Evolutionary conservation across 2,113 vertebrate genomes (phyloP).

Genomic region (Empidonax alnorum): DNA sequence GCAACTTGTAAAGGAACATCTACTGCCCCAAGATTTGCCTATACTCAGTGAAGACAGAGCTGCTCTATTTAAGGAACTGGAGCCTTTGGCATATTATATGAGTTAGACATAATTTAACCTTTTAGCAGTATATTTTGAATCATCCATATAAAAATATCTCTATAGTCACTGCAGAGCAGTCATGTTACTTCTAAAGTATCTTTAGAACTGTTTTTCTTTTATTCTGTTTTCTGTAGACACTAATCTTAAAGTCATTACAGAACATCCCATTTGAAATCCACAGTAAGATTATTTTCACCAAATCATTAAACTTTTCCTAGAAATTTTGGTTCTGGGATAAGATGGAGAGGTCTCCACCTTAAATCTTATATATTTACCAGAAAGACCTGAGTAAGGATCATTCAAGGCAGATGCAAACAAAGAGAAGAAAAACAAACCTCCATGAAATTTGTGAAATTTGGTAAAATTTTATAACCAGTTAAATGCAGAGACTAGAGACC

Average conservation of each 20-base stretch:
- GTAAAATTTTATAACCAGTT: not conserved
- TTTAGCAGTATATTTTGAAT: not conserved
- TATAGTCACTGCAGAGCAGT: not conserved
- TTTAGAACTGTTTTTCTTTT: not conserved
- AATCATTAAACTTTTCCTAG: not conserved
- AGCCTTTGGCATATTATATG: not conserved
- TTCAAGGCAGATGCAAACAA: not conserved
- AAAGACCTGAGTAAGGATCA: not conserved
- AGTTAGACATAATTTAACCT: slow-evolving; percentile 29
- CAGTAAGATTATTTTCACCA: not conserved
- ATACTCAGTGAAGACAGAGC: not conserved
- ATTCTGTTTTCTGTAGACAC: not conserved
- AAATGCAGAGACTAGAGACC: not conserved
- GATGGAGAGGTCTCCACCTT: not conserved
- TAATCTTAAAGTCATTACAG: not conserved
- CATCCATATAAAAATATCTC: not conserved
- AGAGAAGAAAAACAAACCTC: not conserved
- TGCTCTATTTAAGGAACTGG: not conserved
- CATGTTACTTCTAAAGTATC: not conserved
- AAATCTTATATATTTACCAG: not conserved
- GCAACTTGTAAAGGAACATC: slow-evolving; percentile 31
- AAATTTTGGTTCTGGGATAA: not conserved
- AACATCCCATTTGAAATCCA: not conserved
- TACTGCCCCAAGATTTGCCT: slow-evolving; percentile 9
- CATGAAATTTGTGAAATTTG: not conserved